Evolutionary conservation across 2,888 invertebrate species (phyloP), one percentile per base, ranked within the genome.

Genomic region (Heliconius ismenius): DNA sequence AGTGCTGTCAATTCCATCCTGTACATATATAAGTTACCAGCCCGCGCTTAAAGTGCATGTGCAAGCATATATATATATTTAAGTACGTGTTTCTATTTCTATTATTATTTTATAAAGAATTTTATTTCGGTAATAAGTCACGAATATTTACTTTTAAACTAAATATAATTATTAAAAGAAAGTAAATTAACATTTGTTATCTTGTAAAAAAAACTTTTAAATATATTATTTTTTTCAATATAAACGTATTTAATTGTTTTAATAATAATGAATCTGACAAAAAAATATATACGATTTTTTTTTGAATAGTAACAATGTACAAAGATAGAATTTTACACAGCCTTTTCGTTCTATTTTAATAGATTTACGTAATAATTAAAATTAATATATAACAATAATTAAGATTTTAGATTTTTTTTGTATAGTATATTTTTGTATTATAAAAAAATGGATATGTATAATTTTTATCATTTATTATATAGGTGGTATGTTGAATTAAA

Each of bases 321-420:
- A 67, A 67, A 67, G 67, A 36, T 65, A 39, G 13, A 36, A 24
- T 39, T 67, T 39, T 67, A 15, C 39, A 43, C 67, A 67, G 67
- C 67, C 24, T 39, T 39, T 39, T 39, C 1, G 13, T 43, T n/a
- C 13, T 65, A 18, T 36, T 39, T 64, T 24, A 24, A 11, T 60
- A 24, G 24, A 60, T 24, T 60, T 60, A 58, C n/a, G 10, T 24
- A 24, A 24, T 60, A 60, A 32, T 32, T 32, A 32, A 32, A 32
- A 32, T 6, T 32, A 32, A 32, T 32, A 32, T 7, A 32, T 32
- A 32, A 32, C 7, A 32, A 32, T 7, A 32, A 32, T 7, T 7
- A 7, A 32, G 6, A 7, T 32, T 32, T 7, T 32, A 7, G 32
- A 32, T 32, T 60, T 24, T 24, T 24, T 60, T 24, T 24, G 13